These are phyloP conservation scores for Timema cristinae DNA, from an alignment of 2,888 invertebrate species.

Conservation along the genomic window DNA sequence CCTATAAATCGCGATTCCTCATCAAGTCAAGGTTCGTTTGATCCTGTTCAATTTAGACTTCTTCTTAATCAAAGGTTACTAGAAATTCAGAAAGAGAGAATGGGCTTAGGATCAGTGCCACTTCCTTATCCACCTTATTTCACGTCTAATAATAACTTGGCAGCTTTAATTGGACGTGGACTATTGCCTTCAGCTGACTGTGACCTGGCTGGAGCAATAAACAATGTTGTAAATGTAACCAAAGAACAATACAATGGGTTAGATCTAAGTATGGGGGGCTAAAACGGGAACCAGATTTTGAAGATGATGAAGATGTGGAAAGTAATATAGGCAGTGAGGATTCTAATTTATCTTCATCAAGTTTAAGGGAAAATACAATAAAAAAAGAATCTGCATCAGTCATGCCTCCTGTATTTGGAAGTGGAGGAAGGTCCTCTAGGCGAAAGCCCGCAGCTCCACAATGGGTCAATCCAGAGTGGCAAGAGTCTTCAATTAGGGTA, in stretches of 20 bases:
- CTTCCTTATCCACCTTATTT: constrained; percentile 76
- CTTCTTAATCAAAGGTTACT: constrained; percentile 83
- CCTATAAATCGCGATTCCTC: constrained; percentile 19
- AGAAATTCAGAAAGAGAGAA: constrained; percentile 80
- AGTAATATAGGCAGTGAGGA: constrained; percentile 67
- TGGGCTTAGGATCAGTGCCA: constrained; percentile 57
- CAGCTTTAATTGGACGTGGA: constrained; percentile 69
- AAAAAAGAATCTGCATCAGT: constrained; percentile 35
- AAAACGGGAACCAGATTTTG: constrained; percentile 72
- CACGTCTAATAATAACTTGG: constrained; percentile 69
- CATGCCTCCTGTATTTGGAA: constrained; percentile 31
- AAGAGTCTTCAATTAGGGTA: constrained; percentile 48
- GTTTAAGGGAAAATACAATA: constrained; percentile 37
- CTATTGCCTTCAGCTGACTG: constrained; percentile 55
- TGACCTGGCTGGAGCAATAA: constrained; percentile 34
- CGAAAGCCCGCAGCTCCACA: constrained; percentile 95
- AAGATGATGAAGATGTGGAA: constrained; percentile 77
- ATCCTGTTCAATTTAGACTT: constrained; percentile 86
- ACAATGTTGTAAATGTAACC: constrained; percentile 52
- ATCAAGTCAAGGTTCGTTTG: constrained; percentile 65
- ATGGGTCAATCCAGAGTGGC: constrained; percentile 96
- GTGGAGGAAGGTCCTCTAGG: constrained; percentile 56
- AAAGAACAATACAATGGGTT: constrained; percentile 81
- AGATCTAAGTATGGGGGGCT: constrained; percentile 82
- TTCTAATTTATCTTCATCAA: constrained; percentile 48